Percentiles rank a stretch among this genome's conserved stretches.
These are phyloP conservation scores for Pseudorhombus dupliciocellatus DNA, from an alignment of 2,113 vertebrate genomes.

Conservation along the genomic window DNA sequence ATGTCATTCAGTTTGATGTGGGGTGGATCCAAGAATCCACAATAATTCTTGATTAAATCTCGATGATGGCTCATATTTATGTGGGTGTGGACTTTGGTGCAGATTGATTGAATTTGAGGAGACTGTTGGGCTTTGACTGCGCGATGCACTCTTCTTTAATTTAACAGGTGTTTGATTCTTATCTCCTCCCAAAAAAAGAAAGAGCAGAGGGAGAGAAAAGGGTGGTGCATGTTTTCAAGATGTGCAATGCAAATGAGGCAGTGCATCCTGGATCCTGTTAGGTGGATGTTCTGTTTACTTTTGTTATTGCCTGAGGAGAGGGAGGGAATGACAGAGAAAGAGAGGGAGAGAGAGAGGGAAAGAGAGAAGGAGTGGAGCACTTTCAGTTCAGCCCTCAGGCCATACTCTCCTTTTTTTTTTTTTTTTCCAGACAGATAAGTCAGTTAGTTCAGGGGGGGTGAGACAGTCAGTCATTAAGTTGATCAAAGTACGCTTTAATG, in stretches of 20 bases:
- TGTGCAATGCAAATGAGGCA: conserved; percentile 74
- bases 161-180: too few species aligned
- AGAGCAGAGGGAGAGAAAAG: conserved; percentile 8
- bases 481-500: too few species aligned
- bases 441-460: background rate
- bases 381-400: conserved; percentile 65
- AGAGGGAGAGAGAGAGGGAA: background rate
- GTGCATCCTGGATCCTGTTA: conserved; percentile 81
- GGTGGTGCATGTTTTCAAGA: conserved; percentile 67
- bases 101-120: too few species aligned
- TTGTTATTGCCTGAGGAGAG: conserved; percentile 70
- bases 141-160: too few species aligned
- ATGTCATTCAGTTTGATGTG: too few species aligned
- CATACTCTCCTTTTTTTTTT: conserved; percentile 40
- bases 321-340: conserved; percentile 31
- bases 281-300: conserved; percentile 71
- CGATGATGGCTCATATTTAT: too few species aligned
- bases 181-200: background rate
- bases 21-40: too few species aligned
- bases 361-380: conserved; percentile 3
- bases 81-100: too few species aligned
- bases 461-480: background rate
- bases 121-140: too few species aligned
- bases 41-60: too few species aligned
- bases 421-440: background rate